A percentile compares a stretch with the other conserved stretches of the same genome.
Conservation (phyloP, 2,113 vertebrate species). For the Parotia lawesii region DNA sequence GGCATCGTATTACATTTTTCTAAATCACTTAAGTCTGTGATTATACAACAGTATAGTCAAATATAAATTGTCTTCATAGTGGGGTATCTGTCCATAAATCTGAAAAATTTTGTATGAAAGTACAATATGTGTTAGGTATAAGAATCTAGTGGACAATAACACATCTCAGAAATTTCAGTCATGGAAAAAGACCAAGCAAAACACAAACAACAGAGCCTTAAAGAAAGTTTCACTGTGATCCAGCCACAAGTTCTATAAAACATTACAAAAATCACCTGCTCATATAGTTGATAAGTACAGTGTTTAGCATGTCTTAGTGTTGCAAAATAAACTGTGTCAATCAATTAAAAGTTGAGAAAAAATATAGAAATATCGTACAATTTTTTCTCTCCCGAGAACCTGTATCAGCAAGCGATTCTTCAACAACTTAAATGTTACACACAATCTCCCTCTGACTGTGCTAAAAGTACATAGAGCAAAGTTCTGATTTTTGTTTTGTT, state of each 20-base stretch:
- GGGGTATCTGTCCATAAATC: background rate
- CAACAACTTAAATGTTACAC: background rate
- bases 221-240: background rate
- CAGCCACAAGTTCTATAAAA: background rate
- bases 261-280: background rate
- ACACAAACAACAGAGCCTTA: background rate
- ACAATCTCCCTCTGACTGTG: background rate
- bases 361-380: background rate
- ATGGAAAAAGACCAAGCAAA: background rate
- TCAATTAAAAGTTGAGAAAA: background rate
- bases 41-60: background rate
- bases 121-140: background rate
- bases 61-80: background rate
- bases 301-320: background rate
- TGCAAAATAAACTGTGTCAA: background rate
- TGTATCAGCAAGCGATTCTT: background rate
- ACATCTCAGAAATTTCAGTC: background rate
- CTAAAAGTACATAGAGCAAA: background rate
- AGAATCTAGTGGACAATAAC: background rate
- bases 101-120: background rate
- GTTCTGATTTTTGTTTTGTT: background rate
- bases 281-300: background rate
- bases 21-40: conserved; percentile 3
- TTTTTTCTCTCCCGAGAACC: background rate
- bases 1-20: background rate